phyloP scores from a whole-genome alignment of 1,140 invertebrate genomes.

The Belonocnema kinseyi region DNA sequence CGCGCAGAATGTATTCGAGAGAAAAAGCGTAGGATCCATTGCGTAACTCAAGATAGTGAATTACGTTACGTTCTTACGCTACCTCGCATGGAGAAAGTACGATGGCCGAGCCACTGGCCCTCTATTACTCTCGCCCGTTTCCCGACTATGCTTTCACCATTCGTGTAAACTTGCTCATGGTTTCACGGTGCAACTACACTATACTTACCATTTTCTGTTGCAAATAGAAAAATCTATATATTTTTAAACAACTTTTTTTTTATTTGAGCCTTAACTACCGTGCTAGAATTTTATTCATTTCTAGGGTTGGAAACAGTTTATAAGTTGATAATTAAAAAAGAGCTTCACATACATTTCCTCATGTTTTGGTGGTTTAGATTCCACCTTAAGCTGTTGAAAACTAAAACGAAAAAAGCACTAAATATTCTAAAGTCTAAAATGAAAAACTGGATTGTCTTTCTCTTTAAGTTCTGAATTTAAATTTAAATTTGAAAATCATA shows the following conservation, averaged over 20 bases:
- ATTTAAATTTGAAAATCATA: background rate
- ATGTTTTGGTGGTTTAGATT: too few relatives aligned
- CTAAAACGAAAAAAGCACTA: too few relatives aligned
- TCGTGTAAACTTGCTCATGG: conserved; percentile 37
- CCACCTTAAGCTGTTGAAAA: too few relatives aligned
- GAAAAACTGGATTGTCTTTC: background rate
- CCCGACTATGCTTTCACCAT: conserved; percentile 58
- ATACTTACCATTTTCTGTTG: conserved; percentile 45
- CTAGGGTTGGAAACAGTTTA: too few relatives aligned
- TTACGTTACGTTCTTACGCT: conserved; percentile 32
- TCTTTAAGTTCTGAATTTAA: background rate
- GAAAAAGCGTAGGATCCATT: conserved; percentile 34
- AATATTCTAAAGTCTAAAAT: too few relatives aligned
- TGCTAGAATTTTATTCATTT: too few relatives aligned
- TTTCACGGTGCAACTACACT: conserved; percentile 39
- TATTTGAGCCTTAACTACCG: too few relatives aligned
- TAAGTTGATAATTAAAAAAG: too few relatives aligned
- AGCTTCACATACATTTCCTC: too few relatives aligned
- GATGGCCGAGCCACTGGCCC: conserved; percentile 47
- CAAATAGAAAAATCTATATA: background rate
- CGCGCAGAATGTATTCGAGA: background rate
- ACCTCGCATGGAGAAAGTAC: conserved; percentile 51
- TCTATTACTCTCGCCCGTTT: conserved; percentile 51
- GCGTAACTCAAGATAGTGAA: conserved; percentile 53
- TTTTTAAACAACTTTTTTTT: background rate